These are phyloP conservation scores for Erebia palarica DNA, from an alignment of 2,888 invertebrate genomes.

Conservation along the genomic window DNA sequence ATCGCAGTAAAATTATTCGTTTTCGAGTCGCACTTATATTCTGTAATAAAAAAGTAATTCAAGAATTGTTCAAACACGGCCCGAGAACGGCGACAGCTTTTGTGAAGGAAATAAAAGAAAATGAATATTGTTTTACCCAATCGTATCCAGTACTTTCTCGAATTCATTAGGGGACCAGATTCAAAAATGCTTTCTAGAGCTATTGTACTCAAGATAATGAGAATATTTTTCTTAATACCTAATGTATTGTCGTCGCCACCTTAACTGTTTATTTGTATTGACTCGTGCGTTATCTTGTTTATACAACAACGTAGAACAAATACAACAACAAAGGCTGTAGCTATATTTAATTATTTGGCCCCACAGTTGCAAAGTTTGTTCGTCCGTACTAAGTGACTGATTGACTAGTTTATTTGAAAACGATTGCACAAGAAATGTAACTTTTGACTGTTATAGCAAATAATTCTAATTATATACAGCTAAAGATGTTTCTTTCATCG, in stretches of 20 bases:
- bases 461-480: no score
- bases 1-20: neutral
- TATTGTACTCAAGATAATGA: conserved; percentile 16
- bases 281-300: no score
- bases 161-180: conserved; percentile 17
- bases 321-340: no score
- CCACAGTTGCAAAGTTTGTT: no score
- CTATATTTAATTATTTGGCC: no score
- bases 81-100: conserved; percentile 17
- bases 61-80: conserved; percentile 16
- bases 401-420: no score
- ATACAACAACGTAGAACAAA: no score
- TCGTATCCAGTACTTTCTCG: conserved; percentile 22
- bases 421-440: no score
- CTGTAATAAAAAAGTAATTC: conserved; percentile 21
- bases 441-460: no score
- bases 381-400: no score
- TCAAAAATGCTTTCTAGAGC: conserved; percentile 13
- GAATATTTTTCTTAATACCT: conserved; percentile 11
- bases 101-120: conserved; percentile 23
- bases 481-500: no score
- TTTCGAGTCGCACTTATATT: conserved; percentile 5
- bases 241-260: neutral
- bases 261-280: no score
- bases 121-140: conserved; percentile 27